Base-by-base conservation (phyloP, 2,888 invertebrate genomes). In the Pyrrhosoma nymphula region DNA sequence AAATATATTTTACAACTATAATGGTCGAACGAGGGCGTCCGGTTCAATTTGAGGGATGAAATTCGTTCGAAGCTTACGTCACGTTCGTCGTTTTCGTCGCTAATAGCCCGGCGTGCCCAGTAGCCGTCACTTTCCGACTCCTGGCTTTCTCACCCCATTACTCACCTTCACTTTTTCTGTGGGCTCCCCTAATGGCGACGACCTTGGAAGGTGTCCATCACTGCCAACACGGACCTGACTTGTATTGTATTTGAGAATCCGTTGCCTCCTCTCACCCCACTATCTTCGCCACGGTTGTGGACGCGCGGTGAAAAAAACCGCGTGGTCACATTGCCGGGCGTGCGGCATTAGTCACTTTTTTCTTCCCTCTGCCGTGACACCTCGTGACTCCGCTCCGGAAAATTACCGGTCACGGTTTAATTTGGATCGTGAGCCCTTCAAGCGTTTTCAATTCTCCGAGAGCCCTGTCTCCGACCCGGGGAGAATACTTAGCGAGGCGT, bases 381-480 rank as follows among this genome's bases (percentile, higher is more conserved):
- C 82, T 82, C 82, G 69, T 69, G n/a, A 69, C n/a, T 69, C n/a
- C n/a, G 69, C 82, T 35, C 82, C 82, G 82, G 82, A 35, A 69
- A 69, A 82, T 82, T 82, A 82, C 14, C 82, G 82, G 30, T 30
- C 82, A 82, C 82, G 82, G 82, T 82, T 82, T 82, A 82, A 82
- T 82, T 82, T 0, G 82, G 82, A 82, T 82, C 82, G 82, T 18
- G 82, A 82, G 82, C 82, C 82, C 35, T 14, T 26, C 82, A 35
- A 35, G 35, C 82, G 82, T 82, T 35, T 82, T 26, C 35, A 35
- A 82, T 82, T 18, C 69, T 23, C 82, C 35, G 23, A 16, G 35
- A 35, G 16, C 3, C 30, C 0, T 12, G 60, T 14, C 60, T 16
- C n/a, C 3, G 82, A 14, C 16, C 14, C 35, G 2, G 10, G 0